Evolutionary conservation across 2,113 vertebrate species (phyloP).

Genomic region (Isichthys henryi): DNA sequence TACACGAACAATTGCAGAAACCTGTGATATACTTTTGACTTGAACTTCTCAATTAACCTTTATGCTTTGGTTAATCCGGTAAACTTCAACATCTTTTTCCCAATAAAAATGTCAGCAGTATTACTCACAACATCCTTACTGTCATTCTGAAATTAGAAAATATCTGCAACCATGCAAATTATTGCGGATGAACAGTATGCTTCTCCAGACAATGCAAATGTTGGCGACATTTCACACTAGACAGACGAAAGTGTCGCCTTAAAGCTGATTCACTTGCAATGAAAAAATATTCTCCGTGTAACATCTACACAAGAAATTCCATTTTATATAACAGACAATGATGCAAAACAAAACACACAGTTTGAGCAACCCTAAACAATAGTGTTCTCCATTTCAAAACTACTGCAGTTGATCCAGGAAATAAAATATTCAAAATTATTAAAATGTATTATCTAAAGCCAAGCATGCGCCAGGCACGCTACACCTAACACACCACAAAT

Average conservation of each 20-base stretch:
- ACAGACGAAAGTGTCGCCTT: background rate
- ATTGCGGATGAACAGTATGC: background rate
- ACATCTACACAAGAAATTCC: background rate
- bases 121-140: background rate
- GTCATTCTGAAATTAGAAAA: background rate
- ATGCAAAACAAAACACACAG: background rate
- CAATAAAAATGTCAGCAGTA: background rate
- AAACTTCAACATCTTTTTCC: background rate
- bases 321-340: background rate
- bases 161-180: background rate
- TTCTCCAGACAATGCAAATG: background rate
- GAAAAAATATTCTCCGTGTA: background rate
- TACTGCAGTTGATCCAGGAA: background rate
- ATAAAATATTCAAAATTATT: slow-evolving; percentile 20
- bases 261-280: background rate
- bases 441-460: background rate
- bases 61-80: background rate
- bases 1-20: background rate
- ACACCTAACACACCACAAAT: background rate
- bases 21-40: background rate
- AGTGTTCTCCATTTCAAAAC: background rate
- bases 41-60: background rate
- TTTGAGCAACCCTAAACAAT: background rate
- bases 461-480: background rate
- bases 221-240: background rate